Evolutionary conservation across 37 sponge, comb jelly and placozoan species (phyloP).

Genomic region (Oopsacas minuta): DNA sequence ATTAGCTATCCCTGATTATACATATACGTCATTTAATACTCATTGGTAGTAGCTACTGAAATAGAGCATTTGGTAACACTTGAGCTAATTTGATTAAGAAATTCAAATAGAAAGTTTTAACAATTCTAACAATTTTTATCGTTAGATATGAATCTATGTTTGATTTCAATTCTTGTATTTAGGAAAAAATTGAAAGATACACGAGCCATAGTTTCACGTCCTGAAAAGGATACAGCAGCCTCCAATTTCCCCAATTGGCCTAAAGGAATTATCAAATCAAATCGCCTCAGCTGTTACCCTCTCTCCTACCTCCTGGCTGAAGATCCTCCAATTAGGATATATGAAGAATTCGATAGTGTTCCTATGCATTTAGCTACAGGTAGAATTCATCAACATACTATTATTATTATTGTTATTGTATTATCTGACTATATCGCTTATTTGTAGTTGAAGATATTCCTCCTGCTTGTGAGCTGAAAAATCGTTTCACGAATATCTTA

Average conservation of each 20-base stretch:
- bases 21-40: no score
- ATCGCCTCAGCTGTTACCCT: background rate
- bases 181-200: background rate
- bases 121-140: no score
- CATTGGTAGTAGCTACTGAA: no score
- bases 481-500: background rate
- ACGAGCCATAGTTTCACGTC: background rate
- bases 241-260: background rate
- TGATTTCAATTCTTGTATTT: background rate
- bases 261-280: background rate
- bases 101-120: no score
- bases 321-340: background rate
- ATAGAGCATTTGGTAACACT: no score
- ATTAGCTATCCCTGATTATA: no score
- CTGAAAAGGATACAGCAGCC: background rate
- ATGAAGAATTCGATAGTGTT: background rate
- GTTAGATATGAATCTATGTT: no score
- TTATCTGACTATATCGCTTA: background rate
- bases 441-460: background rate
- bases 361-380: constrained; percentile 8
- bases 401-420: background rate
- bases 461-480: constrained; percentile 7
- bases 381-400: no score
- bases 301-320: background rate
- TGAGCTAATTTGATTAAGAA: no score